Conservation (phyloP, 2,113 vertebrate genomes). For the Pseudopipra pipra region DNA sequence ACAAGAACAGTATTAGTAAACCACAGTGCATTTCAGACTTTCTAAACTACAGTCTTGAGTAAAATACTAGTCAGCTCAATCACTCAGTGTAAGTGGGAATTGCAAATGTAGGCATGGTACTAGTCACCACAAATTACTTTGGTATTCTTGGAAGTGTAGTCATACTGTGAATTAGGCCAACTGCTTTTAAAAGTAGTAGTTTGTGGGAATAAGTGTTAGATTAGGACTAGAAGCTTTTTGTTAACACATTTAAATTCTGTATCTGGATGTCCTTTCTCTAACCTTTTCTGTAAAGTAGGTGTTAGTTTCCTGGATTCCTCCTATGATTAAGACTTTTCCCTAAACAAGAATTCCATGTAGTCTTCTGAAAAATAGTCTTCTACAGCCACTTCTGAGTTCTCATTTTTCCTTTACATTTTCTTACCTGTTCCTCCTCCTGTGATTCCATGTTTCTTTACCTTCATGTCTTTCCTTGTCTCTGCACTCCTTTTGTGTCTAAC, state of each 20-base stretch:
- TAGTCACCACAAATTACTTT: neutral
- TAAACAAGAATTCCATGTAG: neutral
- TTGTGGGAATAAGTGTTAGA: neutral
- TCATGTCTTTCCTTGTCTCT: neutral
- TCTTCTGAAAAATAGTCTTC: neutral
- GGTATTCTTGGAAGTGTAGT: neutral
- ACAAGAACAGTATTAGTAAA: neutral
- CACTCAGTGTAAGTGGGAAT: neutral
- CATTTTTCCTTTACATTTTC: neutral
- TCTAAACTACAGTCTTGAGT: neutral
- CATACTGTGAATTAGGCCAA: neutral
- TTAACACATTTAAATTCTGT: neutral
- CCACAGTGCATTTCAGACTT: neutral
- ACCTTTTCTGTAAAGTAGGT: neutral
- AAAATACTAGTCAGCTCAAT: neutral
- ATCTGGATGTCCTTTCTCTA: neutral
- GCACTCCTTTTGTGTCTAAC: neutral
- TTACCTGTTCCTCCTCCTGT: neutral
- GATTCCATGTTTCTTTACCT: neutral
- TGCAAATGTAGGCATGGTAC: neutral
- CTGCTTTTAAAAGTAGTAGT: neutral
- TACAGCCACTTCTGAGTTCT: neutral
- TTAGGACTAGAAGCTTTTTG: neutral
- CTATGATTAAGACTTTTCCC: neutral
- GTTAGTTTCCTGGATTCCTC: neutral